These are phyloP conservation scores for Drosophila triauraria DNA, from an alignment of 1,140 invertebrate species.

Conservation along the genomic window DNA sequence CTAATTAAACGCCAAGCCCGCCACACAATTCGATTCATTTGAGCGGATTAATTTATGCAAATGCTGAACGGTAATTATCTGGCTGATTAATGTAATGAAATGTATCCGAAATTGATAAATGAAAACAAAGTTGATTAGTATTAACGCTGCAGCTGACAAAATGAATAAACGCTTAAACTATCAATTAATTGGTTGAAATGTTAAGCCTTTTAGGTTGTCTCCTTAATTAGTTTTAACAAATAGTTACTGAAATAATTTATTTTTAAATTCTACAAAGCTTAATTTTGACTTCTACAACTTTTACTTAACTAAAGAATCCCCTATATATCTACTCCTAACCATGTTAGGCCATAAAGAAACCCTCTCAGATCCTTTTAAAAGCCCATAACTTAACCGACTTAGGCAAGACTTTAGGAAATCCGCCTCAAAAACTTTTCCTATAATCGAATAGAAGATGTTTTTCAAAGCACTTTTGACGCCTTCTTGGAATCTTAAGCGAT, in stretches of 20 bases:
- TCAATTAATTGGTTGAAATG: neutral
- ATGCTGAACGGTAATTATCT: constrained; percentile 47
- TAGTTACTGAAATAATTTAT: neutral
- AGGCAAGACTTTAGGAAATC: neutral
- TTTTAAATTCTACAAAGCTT: too few species aligned
- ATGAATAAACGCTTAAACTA: neutral
- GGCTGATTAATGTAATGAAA: constrained; percentile 55
- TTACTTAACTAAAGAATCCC: too few species aligned
- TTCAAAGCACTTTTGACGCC: constrained; percentile 29
- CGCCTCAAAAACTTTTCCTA: constrained; percentile 22
- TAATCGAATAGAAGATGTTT: constrained; percentile 35
- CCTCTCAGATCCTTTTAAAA: neutral
- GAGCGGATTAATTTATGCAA: constrained; percentile 61
- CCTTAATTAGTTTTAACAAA: neutral
- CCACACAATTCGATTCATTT: constrained; percentile 20
- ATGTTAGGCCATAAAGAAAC: neutral
- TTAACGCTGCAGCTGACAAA: neutral
- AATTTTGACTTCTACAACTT: too few species aligned
- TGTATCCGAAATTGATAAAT: constrained; percentile 46
- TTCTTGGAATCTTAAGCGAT: constrained; percentile 52
- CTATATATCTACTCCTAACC: neutral
- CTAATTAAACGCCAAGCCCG: constrained; percentile 47
- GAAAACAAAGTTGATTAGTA: neutral
- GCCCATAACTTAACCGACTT: constrained; percentile 3
- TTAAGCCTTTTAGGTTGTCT: too few species aligned